A percentile compares a stretch with the other conserved stretches of the same genome.
These are phyloP conservation scores for Plecotus auritus DNA, from an alignment of 2,113 vertebrate genomes.

Conservation along the genomic window DNA sequence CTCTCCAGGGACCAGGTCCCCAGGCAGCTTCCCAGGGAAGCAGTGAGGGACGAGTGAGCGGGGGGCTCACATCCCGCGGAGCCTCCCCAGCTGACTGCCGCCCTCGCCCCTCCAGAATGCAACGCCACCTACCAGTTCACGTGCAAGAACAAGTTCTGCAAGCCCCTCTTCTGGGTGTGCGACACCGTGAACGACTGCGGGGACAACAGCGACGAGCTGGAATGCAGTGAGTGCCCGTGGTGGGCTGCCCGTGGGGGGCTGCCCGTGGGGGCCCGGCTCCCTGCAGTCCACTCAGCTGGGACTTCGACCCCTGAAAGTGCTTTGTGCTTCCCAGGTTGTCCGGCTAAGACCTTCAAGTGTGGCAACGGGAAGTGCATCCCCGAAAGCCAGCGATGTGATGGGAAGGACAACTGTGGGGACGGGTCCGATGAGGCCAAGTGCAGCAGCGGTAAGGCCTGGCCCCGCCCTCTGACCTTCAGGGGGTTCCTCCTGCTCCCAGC, in stretches of 20 bases:
- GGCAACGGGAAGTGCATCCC: constrained; percentile 83
- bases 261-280: background rate
- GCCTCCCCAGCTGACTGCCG: background rate
- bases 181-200: constrained; percentile 92
- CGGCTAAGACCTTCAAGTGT: constrained; percentile 78
- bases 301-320: background rate
- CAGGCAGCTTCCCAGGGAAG: background rate
- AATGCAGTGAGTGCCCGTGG: constrained; percentile 85
- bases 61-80: background rate
- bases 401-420: constrained; percentile 85
- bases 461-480: background rate
- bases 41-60: background rate
- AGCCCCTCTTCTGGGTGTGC: constrained; percentile 91
- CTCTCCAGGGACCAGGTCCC: background rate
- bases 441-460: constrained; percentile 70
- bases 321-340: constrained; percentile 71
- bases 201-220: constrained; percentile 88
- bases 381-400: constrained; percentile 80
- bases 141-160: constrained; percentile 89
- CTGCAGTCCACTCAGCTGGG: fast-evolving
- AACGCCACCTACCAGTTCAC: constrained; percentile 73
- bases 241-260: no score
- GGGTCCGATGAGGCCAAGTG: constrained; percentile 88
- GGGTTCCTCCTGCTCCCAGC: background rate
- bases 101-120: constrained; percentile 50